A percentile compares a stretch with the other conserved stretches of the same genome.
Conservation (phyloP, 2,888 invertebrate genomes). For the Candidula unifasciata region DNA sequence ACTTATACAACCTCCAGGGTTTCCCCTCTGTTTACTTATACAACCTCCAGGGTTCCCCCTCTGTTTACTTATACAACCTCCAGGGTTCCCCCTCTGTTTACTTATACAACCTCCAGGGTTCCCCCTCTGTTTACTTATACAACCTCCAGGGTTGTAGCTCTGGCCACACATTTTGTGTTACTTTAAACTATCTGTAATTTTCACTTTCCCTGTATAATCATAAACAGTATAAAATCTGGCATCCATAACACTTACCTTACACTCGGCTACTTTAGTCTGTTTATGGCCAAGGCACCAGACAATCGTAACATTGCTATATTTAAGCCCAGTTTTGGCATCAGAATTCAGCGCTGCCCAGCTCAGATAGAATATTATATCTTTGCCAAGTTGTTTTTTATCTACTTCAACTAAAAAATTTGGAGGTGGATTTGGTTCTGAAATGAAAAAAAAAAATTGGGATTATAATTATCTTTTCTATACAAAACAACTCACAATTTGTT, state of each 20-base stretch:
- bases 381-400: neutral
- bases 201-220: neutral
- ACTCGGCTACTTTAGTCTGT: neutral
- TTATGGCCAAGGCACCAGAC: constrained; percentile 24
- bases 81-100: too few species aligned
- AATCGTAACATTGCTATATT: neutral
- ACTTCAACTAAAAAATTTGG: constrained; percentile 30
- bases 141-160: too few species aligned
- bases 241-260: constrained; percentile 12
- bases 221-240: neutral
- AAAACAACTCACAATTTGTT: too few species aligned
- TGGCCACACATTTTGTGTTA: neutral
- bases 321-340: neutral
- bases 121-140: too few species aligned
- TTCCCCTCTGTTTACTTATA: too few species aligned
- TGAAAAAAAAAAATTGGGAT: neutral
- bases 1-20: too few species aligned
- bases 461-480: too few species aligned
- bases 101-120: too few species aligned
- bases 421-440: constrained; percentile 33
- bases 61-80: too few species aligned
- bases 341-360: constrained; percentile 34
- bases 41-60: too few species aligned
- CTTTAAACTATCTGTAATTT: neutral
- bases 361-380: constrained; percentile 6